Percentiles rank a stretch among this genome's conserved stretches.
Evolutionary conservation across 2,113 vertebrate genomes (phyloP).

Genomic region (Silurus asotus): DNA sequence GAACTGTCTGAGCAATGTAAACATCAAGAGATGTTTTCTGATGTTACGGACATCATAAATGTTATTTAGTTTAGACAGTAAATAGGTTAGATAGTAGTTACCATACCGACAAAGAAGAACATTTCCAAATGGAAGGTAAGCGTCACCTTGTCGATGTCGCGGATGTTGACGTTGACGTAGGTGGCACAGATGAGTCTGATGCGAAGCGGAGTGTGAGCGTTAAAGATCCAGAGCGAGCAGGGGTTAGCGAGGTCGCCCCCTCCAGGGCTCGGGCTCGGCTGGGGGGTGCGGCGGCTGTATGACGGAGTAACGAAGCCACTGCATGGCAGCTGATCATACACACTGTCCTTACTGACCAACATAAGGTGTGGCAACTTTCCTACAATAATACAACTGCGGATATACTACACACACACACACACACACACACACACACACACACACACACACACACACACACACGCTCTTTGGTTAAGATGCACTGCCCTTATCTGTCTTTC

Average conservation of each 20-base stretch:
- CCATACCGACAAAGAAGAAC: not conserved
- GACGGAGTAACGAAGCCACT: constrained; percentile 76
- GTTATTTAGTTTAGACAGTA: too few species aligned
- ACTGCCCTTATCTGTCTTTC: not conserved
- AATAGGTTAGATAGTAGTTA: not conserved
- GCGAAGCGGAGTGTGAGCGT: constrained; percentile 72
- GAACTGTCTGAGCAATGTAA: not conserved
- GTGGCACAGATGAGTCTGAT: constrained; percentile 77
- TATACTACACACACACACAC: constrained; percentile 64
- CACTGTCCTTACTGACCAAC: constrained; percentile 78
- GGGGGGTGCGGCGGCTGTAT: constrained; percentile 76
- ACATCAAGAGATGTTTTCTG: not conserved
- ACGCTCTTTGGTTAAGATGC: not conserved
- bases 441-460: constrained; percentile 16
- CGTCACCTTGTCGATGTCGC: constrained; percentile 78
- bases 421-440: constrained; percentile 2
- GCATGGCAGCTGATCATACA: constrained; percentile 76
- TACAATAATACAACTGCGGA: constrained; percentile 74
- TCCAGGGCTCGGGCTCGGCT: constrained; percentile 73
- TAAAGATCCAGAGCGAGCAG: constrained; percentile 76
- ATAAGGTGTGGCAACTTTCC: constrained; percentile 79
- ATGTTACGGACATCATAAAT: not conserved
- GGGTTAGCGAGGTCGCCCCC: constrained; percentile 62
- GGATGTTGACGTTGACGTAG: constrained; percentile 80
- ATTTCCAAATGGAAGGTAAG: not conserved